A percentile compares a stretch with the other conserved stretches of the same genome.
Conservation (phyloP, 2,113 vertebrate genomes). For the Hyaena hyaena region DNA sequence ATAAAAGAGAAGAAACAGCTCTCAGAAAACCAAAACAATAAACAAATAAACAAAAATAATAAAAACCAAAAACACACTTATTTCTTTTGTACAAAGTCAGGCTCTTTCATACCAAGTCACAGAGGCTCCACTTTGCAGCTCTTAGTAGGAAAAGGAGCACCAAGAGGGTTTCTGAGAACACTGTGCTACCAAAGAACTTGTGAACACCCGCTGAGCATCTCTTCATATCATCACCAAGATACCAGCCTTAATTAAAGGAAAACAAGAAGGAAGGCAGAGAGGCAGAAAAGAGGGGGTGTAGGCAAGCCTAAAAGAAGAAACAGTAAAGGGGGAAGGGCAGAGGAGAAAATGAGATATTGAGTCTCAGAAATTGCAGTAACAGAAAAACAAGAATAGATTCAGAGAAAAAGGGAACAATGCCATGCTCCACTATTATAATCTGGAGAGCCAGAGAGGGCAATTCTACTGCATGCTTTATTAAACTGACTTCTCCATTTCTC, state of each 20-base stretch:
- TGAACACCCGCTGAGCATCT: not conserved
- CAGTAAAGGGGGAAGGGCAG: not conserved
- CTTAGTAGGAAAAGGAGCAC: not conserved
- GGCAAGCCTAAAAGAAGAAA: not conserved
- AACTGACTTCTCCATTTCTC: slow-evolving; percentile 63
- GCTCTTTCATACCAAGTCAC: not conserved
- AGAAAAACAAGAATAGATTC: slow-evolving; percentile 49
- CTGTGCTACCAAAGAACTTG: rapidly evolving
- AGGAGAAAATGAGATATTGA: not conserved
- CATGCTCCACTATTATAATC: not conserved
- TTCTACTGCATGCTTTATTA: slow-evolving; percentile 69
- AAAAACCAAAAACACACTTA: not conserved
- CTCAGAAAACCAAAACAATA: not conserved
- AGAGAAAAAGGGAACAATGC: not conserved
- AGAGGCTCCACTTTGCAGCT: not conserved
- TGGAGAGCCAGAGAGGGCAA: slow-evolving; percentile 60
- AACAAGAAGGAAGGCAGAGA: not conserved
- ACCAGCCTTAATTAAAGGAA: not conserved
- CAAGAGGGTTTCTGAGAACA: not conserved
- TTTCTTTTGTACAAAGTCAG: not conserved
- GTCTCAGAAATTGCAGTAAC: not conserved
- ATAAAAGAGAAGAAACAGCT: not conserved
- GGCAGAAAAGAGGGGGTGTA: not conserved
- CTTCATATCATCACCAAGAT: not conserved
- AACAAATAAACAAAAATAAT: not conserved